Evolutionary conservation across 2,888 invertebrate genomes (phyloP), one percentile per base, ranked within the genome.

Genomic region (Cyrtodaria siliqua): DNA sequence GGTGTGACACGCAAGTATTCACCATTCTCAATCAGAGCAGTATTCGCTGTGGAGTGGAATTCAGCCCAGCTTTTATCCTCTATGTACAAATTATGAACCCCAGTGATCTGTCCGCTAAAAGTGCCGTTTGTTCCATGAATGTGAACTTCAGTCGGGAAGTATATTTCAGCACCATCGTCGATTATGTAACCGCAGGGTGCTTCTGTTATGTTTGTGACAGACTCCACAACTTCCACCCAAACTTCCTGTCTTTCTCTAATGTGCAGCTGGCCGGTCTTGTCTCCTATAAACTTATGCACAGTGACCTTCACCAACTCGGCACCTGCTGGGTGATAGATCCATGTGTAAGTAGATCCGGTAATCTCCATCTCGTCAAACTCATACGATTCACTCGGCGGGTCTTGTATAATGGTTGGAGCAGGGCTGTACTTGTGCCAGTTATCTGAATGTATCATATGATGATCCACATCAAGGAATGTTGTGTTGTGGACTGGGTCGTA

Each of bases 281-380:
- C 89, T 8, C 89, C 89, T 27, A 88, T 79, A 60, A 89, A 87
- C 23, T 69, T 71, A 57, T 87, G 88, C 33, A 80, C 83, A n/a
- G 76, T 83, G 12, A 86, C 70, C 26, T 74, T 72, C 8, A 86
- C 82, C n/a, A 68, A 38, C n/a, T 66, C 66, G 9, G 57, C 62
- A 26, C 77, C 67, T 33, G 66, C 29, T 14, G 87, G 83, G 59
- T 88, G 86, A 59, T 86, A 87, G 23, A 88, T 70, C 78, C 83
- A 73, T 8, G 86, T 57, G 33, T 85, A 69, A 1, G 88, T 62
- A 2, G 84, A 84, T 8, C 88, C 88, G 9, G 83, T 84, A 8
- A 89, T 69, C 53, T 89, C 87, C 72, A 87, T 77, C 68, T 89
- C 89, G 70, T 89, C 79, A 66, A 88, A 83, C 53, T 87, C 88